Evolutionary conservation across 2,113 vertebrate genomes (phyloP), one percentile per base, ranked within the genome.

Genomic region (Rhynchomys soricoides): DNA sequence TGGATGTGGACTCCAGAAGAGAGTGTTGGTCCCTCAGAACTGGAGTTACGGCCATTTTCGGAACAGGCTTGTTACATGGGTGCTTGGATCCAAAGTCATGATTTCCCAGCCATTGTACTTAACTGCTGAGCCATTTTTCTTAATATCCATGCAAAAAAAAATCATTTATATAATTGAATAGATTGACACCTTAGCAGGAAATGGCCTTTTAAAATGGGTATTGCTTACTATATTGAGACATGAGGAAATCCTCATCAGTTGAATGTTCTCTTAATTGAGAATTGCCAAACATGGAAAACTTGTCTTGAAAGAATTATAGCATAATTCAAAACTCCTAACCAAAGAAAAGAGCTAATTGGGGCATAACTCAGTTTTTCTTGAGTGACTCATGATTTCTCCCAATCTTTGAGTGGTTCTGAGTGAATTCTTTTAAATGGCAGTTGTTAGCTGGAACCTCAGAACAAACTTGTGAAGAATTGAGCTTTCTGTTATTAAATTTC

Each of bases 391-490:
- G 43, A 89, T 64, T 92, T 95, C 86, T 95, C 77, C 92, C 57
- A 93, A 86, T 93, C 71, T 95, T 82, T 40, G 11, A 95, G 71
- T 89, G 57, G 62, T 62, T 95, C 85, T 92, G 34, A 91, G 87
- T 86, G 70, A 78, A 79, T 96, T 96, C 81, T 91, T 94, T 96
- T 93, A 78, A 96, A 88, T 6, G 68, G 21, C 2, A n/a, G 26
- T 89, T 96, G 94, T 88, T 97, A 95, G 89, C 71, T 81, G 45
- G 59, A 93, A 95, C 79, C 96, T 94, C 93, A 93, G 86, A 96
- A 82, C 66, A 95, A 79, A 81, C 90, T 95, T 12, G 48, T 87
- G 64, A 90, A 64, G 50, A 92, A 37, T 31, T 94, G 40, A 93
- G 34, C 40, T 86, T 95, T 94, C 48, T 92, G 93, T 82, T 91